Base-by-base conservation (phyloP, 2,113 vertebrate species). In the Heterotilapia buettikoferi region DNA sequence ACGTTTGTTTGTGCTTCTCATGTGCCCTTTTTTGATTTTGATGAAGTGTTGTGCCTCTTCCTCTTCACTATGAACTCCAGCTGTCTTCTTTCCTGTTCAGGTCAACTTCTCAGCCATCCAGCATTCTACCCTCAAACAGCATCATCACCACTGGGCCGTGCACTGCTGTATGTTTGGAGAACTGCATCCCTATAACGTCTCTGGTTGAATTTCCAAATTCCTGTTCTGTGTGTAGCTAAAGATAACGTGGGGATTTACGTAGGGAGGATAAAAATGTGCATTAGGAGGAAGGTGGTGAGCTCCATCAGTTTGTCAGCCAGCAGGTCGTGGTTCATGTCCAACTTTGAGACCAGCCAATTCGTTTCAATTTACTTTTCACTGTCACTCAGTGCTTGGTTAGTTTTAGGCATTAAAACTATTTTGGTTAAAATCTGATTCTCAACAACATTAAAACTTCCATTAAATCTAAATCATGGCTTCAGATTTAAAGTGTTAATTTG, bases 381-480 rank as follows among this genome's bases (percentile, higher is more conserved):
- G 18, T 66, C 61, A n/a, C 61, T 68, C 10, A 21, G 6, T 68
- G 63, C 33, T 2, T 68, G 33, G 33, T 68, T 21, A 40, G 2
- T 36, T 38, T 38, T 38, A 66, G 61, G 10, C 19, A 38, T 68
- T 40, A 38, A 40, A 68, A 68, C 11, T 40, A 1, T 68, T 38
- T 68, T 68, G 63, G 63, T 38, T 68, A 68, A 68, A 8, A 68
- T 68, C 6, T 38, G 10, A 13, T 7, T 38, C 19, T 36, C 19
- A 36, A n/a, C 2, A 38, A 33, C 18, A 1, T 19, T 63, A 63
- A 63, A 63, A 36, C 33, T 2, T 36, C 1, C 10, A 0, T 38
- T 21, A 66, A 66, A 38, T 38, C 33, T 21, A n/a, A 66, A 38
- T 1, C 14, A 8, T 19, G 0, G 16, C 19, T 36, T n/a, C 33